phyloP scores from a whole-genome alignment of 1,140 invertebrate genomes.

The Tetramorium parvispinum region DNA sequence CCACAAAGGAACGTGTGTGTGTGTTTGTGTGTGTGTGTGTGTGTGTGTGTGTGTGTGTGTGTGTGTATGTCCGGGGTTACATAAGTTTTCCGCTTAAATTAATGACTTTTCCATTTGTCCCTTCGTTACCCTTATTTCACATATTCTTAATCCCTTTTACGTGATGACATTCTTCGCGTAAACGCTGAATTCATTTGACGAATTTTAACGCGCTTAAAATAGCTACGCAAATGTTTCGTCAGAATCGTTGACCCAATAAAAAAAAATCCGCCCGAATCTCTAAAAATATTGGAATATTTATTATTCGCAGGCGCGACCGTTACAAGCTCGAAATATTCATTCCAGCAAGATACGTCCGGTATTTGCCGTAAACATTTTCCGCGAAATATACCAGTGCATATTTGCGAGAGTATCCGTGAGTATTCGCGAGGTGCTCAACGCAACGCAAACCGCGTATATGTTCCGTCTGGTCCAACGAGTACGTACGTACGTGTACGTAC shows the following conservation, averaged over 20 bases:
- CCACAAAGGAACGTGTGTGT: neutral
- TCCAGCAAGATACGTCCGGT: constrained; percentile 45
- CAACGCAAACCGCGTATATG: constrained; percentile 37
- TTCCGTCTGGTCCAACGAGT: constrained; percentile 29
- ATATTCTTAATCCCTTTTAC: constrained; percentile 31
- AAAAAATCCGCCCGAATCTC: constrained; percentile 35
- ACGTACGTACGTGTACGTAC: constrained; percentile 12
- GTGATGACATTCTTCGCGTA: neutral
- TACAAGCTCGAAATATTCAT: constrained; percentile 54
- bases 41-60: neutral
- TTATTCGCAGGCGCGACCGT: constrained; percentile 50
- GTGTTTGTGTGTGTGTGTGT: neutral
- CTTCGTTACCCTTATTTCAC: constrained; percentile 8
- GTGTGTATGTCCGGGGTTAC: neutral
- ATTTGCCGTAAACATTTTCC: constrained; percentile 62
- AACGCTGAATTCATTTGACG: neutral
- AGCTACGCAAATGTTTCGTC: neutral
- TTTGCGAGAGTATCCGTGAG: constrained; percentile 52
- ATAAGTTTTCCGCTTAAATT: constrained; percentile 28
- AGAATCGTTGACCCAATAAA: constrained; percentile 23
- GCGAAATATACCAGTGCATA: constrained; percentile 57
- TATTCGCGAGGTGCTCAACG: constrained; percentile 54
- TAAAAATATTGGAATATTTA: constrained; percentile 57
- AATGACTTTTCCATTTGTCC: constrained; percentile 21
- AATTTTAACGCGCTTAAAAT: constrained; percentile 35